A percentile compares a stretch with the other conserved stretches of the same genome.
Conservation (phyloP, 2,113 vertebrate genomes). For the Ondatra zibethicus region DNA sequence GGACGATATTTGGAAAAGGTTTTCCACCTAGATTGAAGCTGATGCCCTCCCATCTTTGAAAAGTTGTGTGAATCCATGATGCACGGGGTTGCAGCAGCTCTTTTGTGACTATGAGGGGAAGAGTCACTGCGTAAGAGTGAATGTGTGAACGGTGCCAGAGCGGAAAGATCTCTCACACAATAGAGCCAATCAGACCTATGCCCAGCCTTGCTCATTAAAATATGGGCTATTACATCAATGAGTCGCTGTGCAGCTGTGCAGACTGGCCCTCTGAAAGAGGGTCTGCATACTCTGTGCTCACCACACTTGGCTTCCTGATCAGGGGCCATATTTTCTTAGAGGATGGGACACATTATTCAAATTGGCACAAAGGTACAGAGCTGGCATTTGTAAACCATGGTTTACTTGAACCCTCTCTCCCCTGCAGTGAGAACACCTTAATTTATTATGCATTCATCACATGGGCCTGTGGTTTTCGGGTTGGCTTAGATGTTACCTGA, state of each 20-base stretch:
- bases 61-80: not conserved
- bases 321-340: not conserved
- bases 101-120: not conserved
- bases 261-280: not conserved
- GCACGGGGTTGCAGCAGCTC: not conserved
- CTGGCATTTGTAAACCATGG: not conserved
- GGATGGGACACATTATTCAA: conserved; percentile 15
- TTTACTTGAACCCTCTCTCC: not conserved
- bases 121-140: not conserved
- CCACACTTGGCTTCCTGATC: not conserved
- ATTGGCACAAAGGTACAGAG: conserved; percentile 18
- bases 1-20: not conserved
- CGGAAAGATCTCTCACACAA: not conserved
- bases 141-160: not conserved
- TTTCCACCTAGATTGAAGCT: not conserved
- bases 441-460: conserved; percentile 31
- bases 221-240: not conserved
- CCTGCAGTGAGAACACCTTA: conserved; percentile 1
- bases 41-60: not conserved
- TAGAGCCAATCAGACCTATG: not conserved
- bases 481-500: not conserved
- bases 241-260: not conserved
- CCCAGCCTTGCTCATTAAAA: not conserved
- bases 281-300: not conserved
- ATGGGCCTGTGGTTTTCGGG: conserved; percentile 22